A percentile compares a stretch with the other conserved stretches of the same genome.
These are phyloP conservation scores for Slavum lentiscoides DNA, from an alignment of 2,888 invertebrate genomes.

Conservation along the genomic window DNA sequence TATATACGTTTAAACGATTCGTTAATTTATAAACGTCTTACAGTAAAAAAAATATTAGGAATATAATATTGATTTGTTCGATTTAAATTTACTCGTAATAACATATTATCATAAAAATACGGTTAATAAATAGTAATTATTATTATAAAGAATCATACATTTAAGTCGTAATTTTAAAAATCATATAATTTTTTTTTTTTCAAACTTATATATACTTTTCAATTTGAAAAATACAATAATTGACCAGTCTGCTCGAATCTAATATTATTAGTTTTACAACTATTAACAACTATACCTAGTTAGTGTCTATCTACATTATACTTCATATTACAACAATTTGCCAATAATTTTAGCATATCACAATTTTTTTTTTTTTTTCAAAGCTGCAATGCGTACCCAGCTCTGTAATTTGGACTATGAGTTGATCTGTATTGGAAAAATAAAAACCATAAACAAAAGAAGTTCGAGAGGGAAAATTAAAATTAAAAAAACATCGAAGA, in stretches of 20 bases:
- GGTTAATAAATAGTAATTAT: slow-evolving; percentile 31
- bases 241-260: slow-evolving; percentile 46
- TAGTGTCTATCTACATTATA: slow-evolving; percentile 45
- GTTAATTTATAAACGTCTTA: slow-evolving; percentile 21
- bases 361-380: slow-evolving; percentile 49
- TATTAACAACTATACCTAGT: slow-evolving; percentile 43
- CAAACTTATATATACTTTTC: neutral
- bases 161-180: slow-evolving; percentile 3
- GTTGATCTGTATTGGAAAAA: slow-evolving; percentile 51
- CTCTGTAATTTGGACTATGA: slow-evolving; percentile 52
- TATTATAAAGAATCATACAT: slow-evolving; percentile 24
- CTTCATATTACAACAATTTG: slow-evolving; percentile 41
- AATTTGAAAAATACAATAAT: slow-evolving; percentile 20
- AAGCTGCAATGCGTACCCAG: slow-evolving; percentile 53
- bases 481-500: slow-evolving; percentile 46
- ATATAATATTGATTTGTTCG: slow-evolving; percentile 50
- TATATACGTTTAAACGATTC: neutral
- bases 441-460: slow-evolving; percentile 52
- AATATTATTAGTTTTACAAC: slow-evolving; percentile 41
- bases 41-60: slow-evolving; percentile 39
- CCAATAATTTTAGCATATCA: slow-evolving; percentile 51
- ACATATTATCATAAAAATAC: neutral
- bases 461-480: slow-evolving; percentile 24
- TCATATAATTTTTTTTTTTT: slow-evolving; percentile 7
- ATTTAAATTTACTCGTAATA: slow-evolving; percentile 26